Conservation (phyloP, 2,113 vertebrate species). For the Gorilla gorilla region DNA sequence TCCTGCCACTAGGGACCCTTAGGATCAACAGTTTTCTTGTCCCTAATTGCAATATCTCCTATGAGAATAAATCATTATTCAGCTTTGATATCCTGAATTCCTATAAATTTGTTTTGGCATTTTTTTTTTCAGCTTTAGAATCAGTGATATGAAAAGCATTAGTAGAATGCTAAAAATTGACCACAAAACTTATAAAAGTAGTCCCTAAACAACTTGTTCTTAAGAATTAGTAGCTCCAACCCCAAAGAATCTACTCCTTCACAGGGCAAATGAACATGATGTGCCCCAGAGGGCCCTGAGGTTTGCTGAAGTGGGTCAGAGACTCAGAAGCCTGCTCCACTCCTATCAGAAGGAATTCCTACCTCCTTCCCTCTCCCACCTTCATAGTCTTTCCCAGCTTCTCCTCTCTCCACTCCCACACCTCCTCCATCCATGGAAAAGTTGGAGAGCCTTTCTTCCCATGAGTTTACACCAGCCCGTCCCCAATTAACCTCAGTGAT, state of each 20-base stretch:
- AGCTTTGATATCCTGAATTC: neutral
- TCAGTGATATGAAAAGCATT: neutral
- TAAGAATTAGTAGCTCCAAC: neutral
- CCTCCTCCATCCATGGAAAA: neutral
- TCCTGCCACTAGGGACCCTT: neutral
- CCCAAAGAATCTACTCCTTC: neutral
- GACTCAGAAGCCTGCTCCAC: neutral
- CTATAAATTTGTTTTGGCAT: neutral
- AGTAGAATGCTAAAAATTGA: neutral
- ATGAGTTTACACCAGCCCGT: neutral
- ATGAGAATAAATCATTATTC: neutral
- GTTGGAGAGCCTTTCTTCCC: neutral
- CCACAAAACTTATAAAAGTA: neutral
- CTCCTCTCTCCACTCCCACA: neutral
- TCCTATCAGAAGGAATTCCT: neutral
- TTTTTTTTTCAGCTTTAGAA: neutral
- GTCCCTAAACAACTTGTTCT: neutral
- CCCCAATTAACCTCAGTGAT: neutral
- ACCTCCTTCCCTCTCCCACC: neutral
- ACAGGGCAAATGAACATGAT: neutral
- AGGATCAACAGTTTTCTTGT: neutral
- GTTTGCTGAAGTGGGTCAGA: neutral
- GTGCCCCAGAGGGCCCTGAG: neutral
- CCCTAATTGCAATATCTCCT: neutral
- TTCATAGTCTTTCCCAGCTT: neutral